phyloP scores from a whole-genome alignment of 1,140 invertebrate genomes.

The Capitella teleta region DNA sequence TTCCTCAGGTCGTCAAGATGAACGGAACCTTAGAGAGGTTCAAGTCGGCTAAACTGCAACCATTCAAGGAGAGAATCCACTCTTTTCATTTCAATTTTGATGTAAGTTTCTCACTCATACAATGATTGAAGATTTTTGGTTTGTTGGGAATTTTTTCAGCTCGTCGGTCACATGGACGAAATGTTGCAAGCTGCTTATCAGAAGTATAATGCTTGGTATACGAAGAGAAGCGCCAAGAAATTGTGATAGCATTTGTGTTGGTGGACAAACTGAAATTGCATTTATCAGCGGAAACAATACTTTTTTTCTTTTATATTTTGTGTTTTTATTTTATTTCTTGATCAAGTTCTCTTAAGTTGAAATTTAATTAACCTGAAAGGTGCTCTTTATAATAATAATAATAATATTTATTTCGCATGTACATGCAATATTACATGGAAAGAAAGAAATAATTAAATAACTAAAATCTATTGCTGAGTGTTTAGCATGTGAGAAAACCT shows the following conservation, averaged over 20 bases:
- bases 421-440: too few relatives aligned
- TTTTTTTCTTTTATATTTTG: too few relatives aligned
- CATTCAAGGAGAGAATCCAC: constrained; percentile 38
- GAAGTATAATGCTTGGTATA: constrained; percentile 72
- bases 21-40: constrained; percentile 78
- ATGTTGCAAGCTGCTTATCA: constrained; percentile 67
- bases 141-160: constrained; percentile 37
- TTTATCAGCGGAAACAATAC: too few relatives aligned
- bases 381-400: too few relatives aligned
- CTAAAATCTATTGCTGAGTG: too few relatives aligned
- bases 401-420: too few relatives aligned
- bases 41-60: constrained; percentile 70
- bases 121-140: not conserved
- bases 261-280: too few relatives aligned
- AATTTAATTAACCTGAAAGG: too few relatives aligned
- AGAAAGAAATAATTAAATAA: too few relatives aligned
- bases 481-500: too few relatives aligned
- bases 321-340: too few relatives aligned
- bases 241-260: constrained; percentile 6
- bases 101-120: constrained; percentile 19
- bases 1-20: constrained; percentile 51
- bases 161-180: constrained; percentile 77
- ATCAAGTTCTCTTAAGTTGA: too few relatives aligned
- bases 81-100: constrained; percentile 28
- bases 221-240: constrained; percentile 17